Evolutionary conservation across 2,113 vertebrate species (phyloP), one percentile per base, ranked within the genome.

Genomic region (Rhinolophus ferrumequinum): DNA sequence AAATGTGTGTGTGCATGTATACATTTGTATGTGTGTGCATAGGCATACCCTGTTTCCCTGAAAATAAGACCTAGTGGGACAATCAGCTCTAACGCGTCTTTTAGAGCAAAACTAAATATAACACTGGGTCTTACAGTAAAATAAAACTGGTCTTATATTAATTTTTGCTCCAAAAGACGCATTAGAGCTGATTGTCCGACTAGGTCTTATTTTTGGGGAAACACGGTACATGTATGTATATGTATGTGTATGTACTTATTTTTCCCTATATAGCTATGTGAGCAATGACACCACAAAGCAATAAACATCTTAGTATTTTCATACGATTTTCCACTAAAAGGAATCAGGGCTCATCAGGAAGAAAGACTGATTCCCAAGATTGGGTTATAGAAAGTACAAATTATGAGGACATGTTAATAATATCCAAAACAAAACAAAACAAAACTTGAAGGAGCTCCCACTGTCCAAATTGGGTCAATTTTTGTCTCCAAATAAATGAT

Each of bases 271-370:
- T 77, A 41, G 16, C 13, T 83, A 33, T 93, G 62, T 73, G 19
- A 93, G 10, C 62, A 94, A 47, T 88, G 81, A 87, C 6, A 83
- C 18, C 24, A 30, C 28, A 16, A 95, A 62, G 44, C 62, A 96
- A 77, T 50, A 47, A 93, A 58, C 2, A n/a, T 47, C 15, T 83
- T 90, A 38, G 6, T 90, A 56, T 88, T 79, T 90, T 86, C 89
- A 66, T 85, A 54, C 1, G 35, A 88, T 44, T 79, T 88, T 47
- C 11, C 33, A 44, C 66, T 38, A 73, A 83, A 81, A 93, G 6
- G n/a, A 87, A 85, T 62, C 22, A 84, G 9, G 16, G 14, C 3
- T 88, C 6, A 21, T 90, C 26, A 60, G n/a, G 44, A 76, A 80
- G 86, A 92, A 93, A 64, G 58, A 2, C 33, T 89, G 21, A 72